Base-by-base conservation (phyloP, 2,113 vertebrate genomes). In the Crotalus tigris region DNA sequence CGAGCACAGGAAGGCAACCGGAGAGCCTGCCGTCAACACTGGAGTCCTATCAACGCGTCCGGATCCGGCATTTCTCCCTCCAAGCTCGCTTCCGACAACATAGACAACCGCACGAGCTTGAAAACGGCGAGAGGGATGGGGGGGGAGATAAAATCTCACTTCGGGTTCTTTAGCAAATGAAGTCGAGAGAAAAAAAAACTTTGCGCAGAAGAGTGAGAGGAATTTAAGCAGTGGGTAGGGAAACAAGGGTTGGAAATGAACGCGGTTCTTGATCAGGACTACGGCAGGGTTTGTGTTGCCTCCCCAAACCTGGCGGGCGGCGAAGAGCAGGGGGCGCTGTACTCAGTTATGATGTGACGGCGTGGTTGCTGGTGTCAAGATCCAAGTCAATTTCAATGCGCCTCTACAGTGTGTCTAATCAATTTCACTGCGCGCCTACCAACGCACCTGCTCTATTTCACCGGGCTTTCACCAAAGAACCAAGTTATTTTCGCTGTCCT, bases 141-240 rank as follows among this genome's bases (percentile, higher is more conserved):
- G 17, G 33, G 58, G 21, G 33, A 44, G 12, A 54, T 21, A 24
- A 0, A 1, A 46, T 0, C 53, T 85, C 33, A 26, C 17, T 24
- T 81, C 23, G 9, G 33, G 17, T 85, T 8, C 61, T 26, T 69
- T 0, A 19, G n/a, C n/a, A 26, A 49, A 21, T 1, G 10, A 91
- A 89, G n/a, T 39, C 92, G 8, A 1, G 61, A 49, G 5, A 87
- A 61, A 81, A 81, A 81, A 97, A 81, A 97, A 95, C 92, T 97
- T 95, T 93, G 53, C 24, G 58, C 88, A 17, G 21, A n/a, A 85
- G 58, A 3, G 58, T 75, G 44, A 44, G 4, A 24, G 49, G 21
- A 21, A 51, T 33, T 2, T 9, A 9, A 19, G 24, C 0, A 15
- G 26, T 33, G n/a, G 75, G 46, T 4, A 26, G n/a, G 4, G 85